Conservation (phyloP, 2,888 invertebrate species). For the Dasysyrphus albostriatus region DNA sequence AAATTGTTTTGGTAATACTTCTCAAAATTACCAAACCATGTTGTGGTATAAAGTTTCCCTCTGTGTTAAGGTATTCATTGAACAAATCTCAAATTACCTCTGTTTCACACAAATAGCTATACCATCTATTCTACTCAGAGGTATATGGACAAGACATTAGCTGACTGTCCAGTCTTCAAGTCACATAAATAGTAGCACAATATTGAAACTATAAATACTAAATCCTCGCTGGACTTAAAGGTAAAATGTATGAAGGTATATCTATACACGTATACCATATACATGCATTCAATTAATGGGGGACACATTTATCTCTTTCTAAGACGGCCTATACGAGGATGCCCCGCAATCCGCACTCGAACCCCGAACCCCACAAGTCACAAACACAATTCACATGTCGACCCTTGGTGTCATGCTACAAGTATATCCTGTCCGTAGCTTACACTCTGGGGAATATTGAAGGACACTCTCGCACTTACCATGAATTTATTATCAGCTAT, state of each 20-base stretch:
- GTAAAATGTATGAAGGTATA: conserved; percentile 2
- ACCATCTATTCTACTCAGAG: conserved; percentile 50
- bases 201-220: conserved; percentile 73
- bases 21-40: conserved; percentile 46
- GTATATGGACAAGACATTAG: conserved; percentile 54
- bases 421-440: conserved; percentile 42
- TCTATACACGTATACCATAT: not conserved
- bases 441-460: conserved; percentile 67
- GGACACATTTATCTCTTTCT: conserved; percentile 72
- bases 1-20: conserved; percentile 37
- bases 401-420: conserved; percentile 73
- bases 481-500: conserved; percentile 75
- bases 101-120: conserved; percentile 54
- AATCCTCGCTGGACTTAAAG: conserved; percentile 42
- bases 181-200: conserved; percentile 71
- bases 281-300: conserved; percentile 74
- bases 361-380: conserved; percentile 46
- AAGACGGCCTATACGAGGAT: conserved; percentile 39
- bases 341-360: not conserved
- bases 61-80: conserved; percentile 44
- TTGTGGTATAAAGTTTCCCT: conserved; percentile 29
- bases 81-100: conserved; percentile 70
- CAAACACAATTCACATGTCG: conserved; percentile 69
- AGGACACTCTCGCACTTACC: conserved; percentile 73
- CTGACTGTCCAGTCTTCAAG: conserved; percentile 54